phyloP scores from a whole-genome alignment of 2,888 invertebrate species.

The Drosophila kambysellisi region DNA sequence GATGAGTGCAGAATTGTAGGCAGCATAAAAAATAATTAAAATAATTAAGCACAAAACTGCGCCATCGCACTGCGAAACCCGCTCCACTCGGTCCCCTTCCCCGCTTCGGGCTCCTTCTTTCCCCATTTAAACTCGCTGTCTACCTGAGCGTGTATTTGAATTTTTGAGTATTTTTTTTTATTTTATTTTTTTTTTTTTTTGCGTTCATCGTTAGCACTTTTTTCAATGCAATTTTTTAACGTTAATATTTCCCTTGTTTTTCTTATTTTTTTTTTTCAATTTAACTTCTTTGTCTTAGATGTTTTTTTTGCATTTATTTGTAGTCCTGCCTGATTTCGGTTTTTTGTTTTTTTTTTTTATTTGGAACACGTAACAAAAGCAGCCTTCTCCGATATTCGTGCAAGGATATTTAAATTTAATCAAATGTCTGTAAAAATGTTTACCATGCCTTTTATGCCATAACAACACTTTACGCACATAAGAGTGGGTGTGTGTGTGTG shows the following conservation, averaged over 20 bases:
- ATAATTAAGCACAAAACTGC: constrained; percentile 76
- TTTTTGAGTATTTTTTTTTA: neutral
- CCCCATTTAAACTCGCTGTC: constrained; percentile 23
- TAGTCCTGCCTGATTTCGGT: constrained; percentile 28
- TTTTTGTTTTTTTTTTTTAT: constrained; percentile 13
- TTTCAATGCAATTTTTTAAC: constrained; percentile 45
- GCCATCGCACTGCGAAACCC: constrained; percentile 30
- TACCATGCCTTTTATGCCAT: constrained; percentile 59
- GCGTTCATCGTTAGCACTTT: constrained; percentile 41
- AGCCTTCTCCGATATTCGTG: constrained; percentile 68
- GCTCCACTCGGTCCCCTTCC: neutral
- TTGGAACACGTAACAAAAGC: constrained; percentile 28
- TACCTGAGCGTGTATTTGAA: constrained; percentile 18
- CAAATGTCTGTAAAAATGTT: constrained; percentile 79
- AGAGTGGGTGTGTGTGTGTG: constrained; percentile 15
- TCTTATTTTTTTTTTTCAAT: neutral
- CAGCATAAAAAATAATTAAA: constrained; percentile 76
- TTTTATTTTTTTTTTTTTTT: neutral
- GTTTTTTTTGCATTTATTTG: constrained; percentile 22
- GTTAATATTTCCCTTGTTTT: constrained; percentile 36
- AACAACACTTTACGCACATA: constrained; percentile 49
- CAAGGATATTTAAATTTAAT: constrained; percentile 79
- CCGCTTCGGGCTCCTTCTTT: neutral
- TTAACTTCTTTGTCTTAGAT: neutral
- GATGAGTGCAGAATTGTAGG: constrained; percentile 52